These are phyloP conservation scores for Pseudoatta argentina DNA, from an alignment of 1,140 invertebrate species.

Conservation along the genomic window DNA sequence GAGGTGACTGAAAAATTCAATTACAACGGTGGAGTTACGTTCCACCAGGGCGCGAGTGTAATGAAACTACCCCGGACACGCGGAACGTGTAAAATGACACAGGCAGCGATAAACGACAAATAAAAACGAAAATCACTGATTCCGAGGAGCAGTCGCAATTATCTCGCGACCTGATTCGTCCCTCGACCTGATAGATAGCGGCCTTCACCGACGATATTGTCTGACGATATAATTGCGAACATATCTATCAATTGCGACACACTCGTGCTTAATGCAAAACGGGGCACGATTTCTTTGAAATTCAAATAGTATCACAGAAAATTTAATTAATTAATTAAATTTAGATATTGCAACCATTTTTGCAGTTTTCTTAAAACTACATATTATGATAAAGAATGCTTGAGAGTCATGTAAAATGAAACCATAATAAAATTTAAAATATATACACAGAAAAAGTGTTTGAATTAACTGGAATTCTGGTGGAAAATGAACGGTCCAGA, in stretches of 20 bases:
- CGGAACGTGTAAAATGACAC: slow-evolving; percentile 37
- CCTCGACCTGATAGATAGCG: not conserved
- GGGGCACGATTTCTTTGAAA: slow-evolving; percentile 6
- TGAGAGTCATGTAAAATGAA: not conserved
- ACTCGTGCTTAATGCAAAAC: not conserved
- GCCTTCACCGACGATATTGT: slow-evolving; percentile 7
- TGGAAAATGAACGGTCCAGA: too few relatives aligned
- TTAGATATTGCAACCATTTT: not conserved
- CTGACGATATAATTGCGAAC: not conserved
- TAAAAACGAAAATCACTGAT: slow-evolving; percentile 63
- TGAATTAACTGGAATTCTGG: too few relatives aligned
- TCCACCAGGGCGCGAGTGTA: slow-evolving; percentile 37
- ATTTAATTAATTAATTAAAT: too few relatives aligned
- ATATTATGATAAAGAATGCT: not conserved
- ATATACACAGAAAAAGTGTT: too few relatives aligned
- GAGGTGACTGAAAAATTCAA: slow-evolving; percentile 73
- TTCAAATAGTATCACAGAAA: not conserved
- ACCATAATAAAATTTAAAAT: not conserved
- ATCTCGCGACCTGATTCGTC: slow-evolving; percentile 26
- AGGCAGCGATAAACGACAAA: not conserved
- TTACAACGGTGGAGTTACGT: slow-evolving; percentile 54
- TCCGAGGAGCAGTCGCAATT: slow-evolving; percentile 45
- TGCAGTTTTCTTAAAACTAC: not conserved
- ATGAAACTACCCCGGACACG: slow-evolving; percentile 51
- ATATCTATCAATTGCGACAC: slow-evolving; percentile 20